These are phyloP conservation scores for Drosophila atroscutellata DNA, from an alignment of 2,888 invertebrate genomes.

Conservation along the genomic window DNA sequence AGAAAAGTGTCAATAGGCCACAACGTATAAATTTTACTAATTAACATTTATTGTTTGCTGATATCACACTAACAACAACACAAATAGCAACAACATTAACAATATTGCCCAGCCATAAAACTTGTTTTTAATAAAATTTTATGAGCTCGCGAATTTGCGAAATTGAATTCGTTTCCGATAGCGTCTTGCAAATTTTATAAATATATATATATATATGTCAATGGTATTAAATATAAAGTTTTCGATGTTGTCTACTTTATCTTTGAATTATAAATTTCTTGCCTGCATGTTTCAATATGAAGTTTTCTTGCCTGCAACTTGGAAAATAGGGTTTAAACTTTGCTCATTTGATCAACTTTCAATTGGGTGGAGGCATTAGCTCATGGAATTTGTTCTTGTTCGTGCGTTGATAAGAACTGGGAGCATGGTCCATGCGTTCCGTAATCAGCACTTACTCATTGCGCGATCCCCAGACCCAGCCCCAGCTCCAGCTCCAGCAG, in stretches of 20 bases:
- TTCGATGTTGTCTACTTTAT: not conserved
- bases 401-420: conserved; percentile 45
- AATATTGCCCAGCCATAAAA: conserved; percentile 43
- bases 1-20: conserved; percentile 71
- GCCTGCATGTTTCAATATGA: not conserved
- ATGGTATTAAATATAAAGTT: not conserved
- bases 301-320: not conserved
- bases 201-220: no score
- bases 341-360: not conserved
- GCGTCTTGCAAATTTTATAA: not conserved
- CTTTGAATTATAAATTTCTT: not conserved
- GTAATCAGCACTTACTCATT: conserved; percentile 49
- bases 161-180: conserved; percentile 9
- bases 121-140: conserved; percentile 62
- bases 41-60: conserved; percentile 77
- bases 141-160: conserved; percentile 48
- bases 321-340: not conserved
- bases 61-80: conserved; percentile 45
- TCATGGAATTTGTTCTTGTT: conserved; percentile 14
- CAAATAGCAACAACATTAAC: conserved; percentile 4
- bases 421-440: conserved; percentile 36
- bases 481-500: conserved; percentile 5
- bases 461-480: conserved; percentile 2
- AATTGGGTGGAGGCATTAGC: not conserved
- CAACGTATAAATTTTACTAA: conserved; percentile 70